Percentiles rank a stretch among this genome's conserved stretches.
These are phyloP conservation scores for Omphaloscelis lunosa DNA, from an alignment of 2,888 invertebrate genomes.

Conservation along the genomic window DNA sequence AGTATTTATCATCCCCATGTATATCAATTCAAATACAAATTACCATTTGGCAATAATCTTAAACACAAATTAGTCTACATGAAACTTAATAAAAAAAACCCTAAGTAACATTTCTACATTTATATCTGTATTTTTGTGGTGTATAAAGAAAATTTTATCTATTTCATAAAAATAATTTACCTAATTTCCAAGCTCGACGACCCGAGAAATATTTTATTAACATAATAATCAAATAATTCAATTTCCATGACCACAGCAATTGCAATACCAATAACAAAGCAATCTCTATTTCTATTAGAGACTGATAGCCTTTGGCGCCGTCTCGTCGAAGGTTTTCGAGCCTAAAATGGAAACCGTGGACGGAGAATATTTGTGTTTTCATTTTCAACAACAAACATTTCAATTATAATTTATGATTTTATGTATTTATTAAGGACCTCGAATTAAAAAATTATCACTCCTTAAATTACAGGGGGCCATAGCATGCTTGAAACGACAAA, in stretches of 20 bases:
- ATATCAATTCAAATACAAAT: not conserved
- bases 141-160: not conserved
- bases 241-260: slow-evolving; percentile 64
- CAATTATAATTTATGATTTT: not conserved
- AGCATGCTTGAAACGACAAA: not conserved
- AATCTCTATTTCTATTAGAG: slow-evolving; percentile 62
- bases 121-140: not conserved
- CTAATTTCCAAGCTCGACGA: slow-evolving; percentile 8
- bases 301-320: slow-evolving; percentile 56
- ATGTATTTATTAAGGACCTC: too few species aligned
- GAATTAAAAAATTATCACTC: not conserved
- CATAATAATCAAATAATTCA: slow-evolving; percentile 72
- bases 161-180: not conserved
- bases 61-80: slow-evolving; percentile 7
- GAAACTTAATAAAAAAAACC: not conserved
- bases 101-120: not conserved
- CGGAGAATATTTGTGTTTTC: slow-evolving; percentile 19
- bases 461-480: too few species aligned
- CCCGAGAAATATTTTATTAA: slow-evolving; percentile 55
- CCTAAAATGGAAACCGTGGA: slow-evolving; percentile 23
- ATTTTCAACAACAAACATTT: slow-evolving; percentile 16
- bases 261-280: slow-evolving; percentile 71
- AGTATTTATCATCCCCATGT: not conserved
- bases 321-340: slow-evolving; percentile 51
- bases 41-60: not conserved